Evolutionary conservation across 2,113 vertebrate species (phyloP).

Genomic region (Microcebus tavaratra): DNA sequence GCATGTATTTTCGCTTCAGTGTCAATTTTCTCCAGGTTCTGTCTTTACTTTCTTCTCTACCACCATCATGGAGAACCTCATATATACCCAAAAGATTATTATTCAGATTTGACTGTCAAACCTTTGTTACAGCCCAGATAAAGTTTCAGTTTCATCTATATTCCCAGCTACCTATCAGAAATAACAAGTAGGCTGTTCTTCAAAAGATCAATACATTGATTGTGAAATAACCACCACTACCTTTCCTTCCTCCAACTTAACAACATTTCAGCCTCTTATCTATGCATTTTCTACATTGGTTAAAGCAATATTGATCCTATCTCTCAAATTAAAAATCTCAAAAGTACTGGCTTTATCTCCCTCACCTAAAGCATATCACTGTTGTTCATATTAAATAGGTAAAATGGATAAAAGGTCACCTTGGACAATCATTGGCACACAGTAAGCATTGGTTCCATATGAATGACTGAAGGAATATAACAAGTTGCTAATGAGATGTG

Average conservation of each 20-base stretch:
- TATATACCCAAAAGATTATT: not conserved
- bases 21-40: not conserved
- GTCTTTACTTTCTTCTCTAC: not conserved
- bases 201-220: not conserved
- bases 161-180: not conserved
- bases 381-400: not conserved
- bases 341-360: not conserved
- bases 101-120: not conserved
- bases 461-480: not conserved
- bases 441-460: accelerated
- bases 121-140: not conserved
- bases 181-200: not conserved
- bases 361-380: not conserved
- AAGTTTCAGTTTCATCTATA: not conserved
- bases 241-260: too few relatives aligned
- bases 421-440: not conserved
- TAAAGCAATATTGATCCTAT: not conserved
- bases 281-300: not conserved
- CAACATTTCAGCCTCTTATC: not conserved
- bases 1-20: not conserved
- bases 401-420: not conserved
- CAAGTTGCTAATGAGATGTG: not conserved
- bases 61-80: not conserved
- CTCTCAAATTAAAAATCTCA: not conserved
- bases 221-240: not conserved